Evolutionary conservation across 2,888 invertebrate species (phyloP), one percentile per base, ranked within the genome.

Genomic region (Lasioglossum calceatum): DNA sequence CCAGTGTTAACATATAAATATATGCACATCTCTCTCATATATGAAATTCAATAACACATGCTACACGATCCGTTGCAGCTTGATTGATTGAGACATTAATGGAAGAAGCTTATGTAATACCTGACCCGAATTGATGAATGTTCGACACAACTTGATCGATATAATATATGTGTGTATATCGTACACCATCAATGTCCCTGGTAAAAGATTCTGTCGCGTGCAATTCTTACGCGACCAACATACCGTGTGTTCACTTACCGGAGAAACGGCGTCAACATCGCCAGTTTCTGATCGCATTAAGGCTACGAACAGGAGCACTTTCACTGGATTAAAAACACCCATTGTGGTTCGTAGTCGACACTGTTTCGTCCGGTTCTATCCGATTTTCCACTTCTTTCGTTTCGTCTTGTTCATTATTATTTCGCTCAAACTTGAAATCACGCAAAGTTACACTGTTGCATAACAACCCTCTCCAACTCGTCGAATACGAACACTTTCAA

Each of bases 241-340:
- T 77, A 81, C 85, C 85, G 50, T 23, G 75, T 73, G 86, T 81
- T 88, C 91, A 93, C 92, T 94, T 92, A 93, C 93, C 93, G 89
- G 92, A 82, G 91, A 88, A 87, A 87, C 87, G 86, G 83, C 87
- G 77, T 58, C 72, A 54, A 87, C 82, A 54, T 84, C 89, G 81
- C 87, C 82, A 84, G 87, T 86, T 77, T 61, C 81, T 83, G 84
- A 76, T 78, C 81, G 88, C 80, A 91, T 90, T 79, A 91, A 79
- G 84, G 87, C 87, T 79, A 91, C 81, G 80, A 90, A 86, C 84
- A 91, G 87, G 81, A 93, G 89, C 89, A 92, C 93, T 93, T 92
- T 94, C 91, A 92, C 90, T 88, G 87, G 81, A 89, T 92, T 87
- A 85, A 92, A 88, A 80, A 89, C 78, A 87, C 82, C 88, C 92